Base-by-base conservation (phyloP, 2,888 invertebrate species). In the Caenorhabditis becei region DNA sequence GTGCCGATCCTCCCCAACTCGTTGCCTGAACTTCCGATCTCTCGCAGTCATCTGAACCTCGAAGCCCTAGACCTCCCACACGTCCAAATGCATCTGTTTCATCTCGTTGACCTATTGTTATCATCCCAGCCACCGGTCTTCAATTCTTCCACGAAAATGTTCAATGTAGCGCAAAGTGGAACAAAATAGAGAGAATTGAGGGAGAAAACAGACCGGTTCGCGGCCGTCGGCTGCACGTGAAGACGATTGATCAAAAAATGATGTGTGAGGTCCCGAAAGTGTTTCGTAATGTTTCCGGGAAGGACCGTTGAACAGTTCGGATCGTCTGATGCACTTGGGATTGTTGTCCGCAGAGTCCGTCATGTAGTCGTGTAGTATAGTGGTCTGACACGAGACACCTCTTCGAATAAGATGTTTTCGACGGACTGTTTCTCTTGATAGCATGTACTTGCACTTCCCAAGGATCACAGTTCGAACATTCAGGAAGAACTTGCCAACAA, bases 111-210 rank as follows among this genome's bases (percentile, higher is more conserved):
- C 47, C 47, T 47, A 47, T 47, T 49, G 49, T 49, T 26, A 24
- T 53, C 26, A 26, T 24, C 53, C 18, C 53, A 53, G 18, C 2
- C 32, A 56, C 26, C 37, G 24, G 24, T 23, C 16, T 8, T 41
- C 44, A n/a, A 7, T 18, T 37, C 26, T 44, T 63, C 51, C 63
- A 51, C 63, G 63, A 63, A 63, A 51, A 51, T 49, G 63, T 63
- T 63, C 63, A 63, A 44, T 63, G 63, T 63, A 32, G 63, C 51
- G 63, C 63, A 35, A 51, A 51, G 32, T 49, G 63, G 63, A 63
- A 63, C 63, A 63, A 49, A 63, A 63, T 63, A 35, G 18, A 23
- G 47, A 47, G 49, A 41, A 23, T n/a, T 11, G 56, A n/a, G 56
- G 24, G 58, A 58, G 8, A 37, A n/a, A n/a, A n/a, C n/a, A n/a